These are phyloP conservation scores for Luperina testacea DNA, from an alignment of 2,888 invertebrate species.

Conservation along the genomic window DNA sequence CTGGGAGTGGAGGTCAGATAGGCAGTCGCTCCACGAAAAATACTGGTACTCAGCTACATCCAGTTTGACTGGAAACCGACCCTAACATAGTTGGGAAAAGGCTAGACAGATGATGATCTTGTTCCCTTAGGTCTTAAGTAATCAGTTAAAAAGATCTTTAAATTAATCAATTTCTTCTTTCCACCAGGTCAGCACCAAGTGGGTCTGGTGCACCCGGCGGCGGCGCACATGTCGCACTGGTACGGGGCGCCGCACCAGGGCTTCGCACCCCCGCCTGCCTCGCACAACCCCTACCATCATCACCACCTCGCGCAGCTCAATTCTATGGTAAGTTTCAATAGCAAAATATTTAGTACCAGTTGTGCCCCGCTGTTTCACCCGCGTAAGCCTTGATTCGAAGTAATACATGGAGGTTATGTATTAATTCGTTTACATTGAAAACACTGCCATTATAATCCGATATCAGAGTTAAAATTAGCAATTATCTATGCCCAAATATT, in stretches of 20 bases:
- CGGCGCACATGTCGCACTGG: conserved; percentile 93
- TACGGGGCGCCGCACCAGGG: conserved; percentile 92
- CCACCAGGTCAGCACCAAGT: conserved; percentile 91
- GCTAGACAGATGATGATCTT: background rate
- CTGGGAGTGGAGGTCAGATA: no score
- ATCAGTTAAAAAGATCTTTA: background rate
- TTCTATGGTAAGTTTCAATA: conserved; percentile 89
- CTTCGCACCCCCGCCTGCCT: conserved; percentile 91
- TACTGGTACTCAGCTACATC: no score
- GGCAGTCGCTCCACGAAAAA: no score
- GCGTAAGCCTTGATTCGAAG: no score
- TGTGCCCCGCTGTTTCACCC: no score
- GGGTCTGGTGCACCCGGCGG: conserved; percentile 91
- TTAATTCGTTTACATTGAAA: background rate
- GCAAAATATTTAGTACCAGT: no score
- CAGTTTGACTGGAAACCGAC: no score
- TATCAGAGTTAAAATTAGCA: background rate
- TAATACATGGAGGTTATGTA: no score
- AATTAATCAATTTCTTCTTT: conserved; percentile 19
- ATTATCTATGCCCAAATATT: background rate
- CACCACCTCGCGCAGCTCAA: conserved; percentile 92
- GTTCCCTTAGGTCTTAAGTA: background rate
- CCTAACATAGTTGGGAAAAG: no score
- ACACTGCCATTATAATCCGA: background rate
- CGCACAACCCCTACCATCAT: conserved; percentile 92